Evolutionary conservation across 2,113 vertebrate genomes (phyloP), one percentile per base, ranked within the genome.

Genomic region (Myrmecophaga tridactyla): DNA sequence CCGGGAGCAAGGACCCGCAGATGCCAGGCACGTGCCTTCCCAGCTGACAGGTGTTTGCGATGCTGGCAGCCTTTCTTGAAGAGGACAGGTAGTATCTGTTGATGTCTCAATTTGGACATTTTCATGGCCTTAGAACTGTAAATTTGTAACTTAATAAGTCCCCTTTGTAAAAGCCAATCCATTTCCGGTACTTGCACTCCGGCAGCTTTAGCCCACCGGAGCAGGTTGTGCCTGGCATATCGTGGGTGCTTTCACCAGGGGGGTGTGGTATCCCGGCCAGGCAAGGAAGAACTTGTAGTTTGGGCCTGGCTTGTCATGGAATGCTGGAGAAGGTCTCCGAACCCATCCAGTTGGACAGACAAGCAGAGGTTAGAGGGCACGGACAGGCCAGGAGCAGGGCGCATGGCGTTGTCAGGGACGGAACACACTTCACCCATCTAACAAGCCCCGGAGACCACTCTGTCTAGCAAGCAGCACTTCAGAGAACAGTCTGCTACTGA

Each of bases 381-480:
- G 1, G 21, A 46, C 14, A 17, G 14, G 21, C 3, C 3, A 43
- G 34, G 23, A 18, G 4, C n/a, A 1, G 23, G 20, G 25, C 34
- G 29, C 10, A 34, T 4, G 29, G 10, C 72, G 36, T 1, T 12
- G 7, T 25, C 60, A 41, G 81, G 25, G 63, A 51, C 1, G n/a
- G 21, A 6, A 4, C 81, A 72, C 63, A 53, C 60, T 86, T 27
- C 36, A 36, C 69, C 2, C n/a, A 56, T 27, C 43, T 58, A 4
- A 89, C 7, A 12, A 51, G 67, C 73, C 0, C 0, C 0, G 2
- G 72, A 9, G 51, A 25, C 6, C 41, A 14, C 36, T 63, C 43
- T 27, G 4, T n/a, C 11, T 63, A 39, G 58, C n/a, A 60, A 31
- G 29, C 43, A 11, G 8, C 39, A 27, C 75, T 89, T 46, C 1